These are phyloP conservation scores for Corythornis leucogaster DNA, from an alignment of 2,797 vertebrate species.

Conservation along the genomic window DNA sequence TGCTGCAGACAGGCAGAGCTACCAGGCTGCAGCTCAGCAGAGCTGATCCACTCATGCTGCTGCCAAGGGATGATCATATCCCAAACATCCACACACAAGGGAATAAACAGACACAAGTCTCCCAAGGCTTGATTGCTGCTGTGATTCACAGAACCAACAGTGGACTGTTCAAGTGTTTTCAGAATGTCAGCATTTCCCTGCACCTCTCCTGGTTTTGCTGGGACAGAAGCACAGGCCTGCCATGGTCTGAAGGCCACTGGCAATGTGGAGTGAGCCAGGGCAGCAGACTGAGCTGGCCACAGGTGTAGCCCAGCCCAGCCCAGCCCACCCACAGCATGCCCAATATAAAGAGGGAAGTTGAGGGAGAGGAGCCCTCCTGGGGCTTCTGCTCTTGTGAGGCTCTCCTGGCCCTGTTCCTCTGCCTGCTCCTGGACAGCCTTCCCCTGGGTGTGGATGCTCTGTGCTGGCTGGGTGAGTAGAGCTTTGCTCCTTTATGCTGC, in stretches of 20 bases:
- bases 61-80: fast-evolving
- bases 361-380: neutral
- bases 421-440: neutral
- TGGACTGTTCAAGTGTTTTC: neutral
- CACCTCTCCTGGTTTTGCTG: neutral
- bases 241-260: neutral
- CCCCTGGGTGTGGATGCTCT: neutral
- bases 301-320: too few species aligned
- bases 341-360: neutral
- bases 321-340: neutral
- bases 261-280: neutral
- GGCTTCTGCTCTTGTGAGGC: neutral
- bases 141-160: neutral
- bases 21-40: neutral
- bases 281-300: neutral
- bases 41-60: neutral
- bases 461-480: neutral
- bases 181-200: neutral
- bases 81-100: neutral
- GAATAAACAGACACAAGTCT: neutral
- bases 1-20: neutral
- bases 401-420: neutral
- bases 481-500: neutral
- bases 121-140: neutral
- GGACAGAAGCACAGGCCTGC: too few species aligned